Evolutionary conservation across 2,888 invertebrate species (phyloP), one percentile per base, ranked within the genome.

Genomic region (Andrena bicolor): DNA sequence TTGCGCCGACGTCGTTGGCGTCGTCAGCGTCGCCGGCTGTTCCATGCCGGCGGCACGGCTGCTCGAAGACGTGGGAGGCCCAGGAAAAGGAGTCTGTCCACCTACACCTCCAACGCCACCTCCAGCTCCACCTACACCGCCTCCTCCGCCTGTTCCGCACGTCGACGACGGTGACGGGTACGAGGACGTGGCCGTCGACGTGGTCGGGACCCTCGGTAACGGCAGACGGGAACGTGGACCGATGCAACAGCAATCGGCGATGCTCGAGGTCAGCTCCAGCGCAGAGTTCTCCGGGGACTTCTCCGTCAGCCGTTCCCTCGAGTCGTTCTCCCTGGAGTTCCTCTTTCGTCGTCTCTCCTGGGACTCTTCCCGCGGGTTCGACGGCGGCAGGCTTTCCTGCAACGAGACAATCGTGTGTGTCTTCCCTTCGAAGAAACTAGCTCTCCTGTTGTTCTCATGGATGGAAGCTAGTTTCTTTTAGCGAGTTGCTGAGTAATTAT

Each of bases 211-310:
- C 63, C 91, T 87, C 32, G 92, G 91, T 75, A 92, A 82, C 51
- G 92, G 92, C 0, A 92, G 82, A 60, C 92, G 90, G 23, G 92
- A 92, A n/a, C 92, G 90, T 2, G 92, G 89, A n/a, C 93, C 92
- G 76, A 93, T 93, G 90, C 93, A 93, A 65, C 92, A 92, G 30
- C 92, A 92, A 77, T 93, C 93, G 73, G 89, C 84, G 10, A 92
- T 90, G 79, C 90, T 91, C 68, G 90, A 83, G 41, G 77, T 69
- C 30, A 88, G 60, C 28, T 88, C 88, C 35, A 88, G 83, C 76
- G 87, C 70, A 26, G 83, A 41, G 64, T 84, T 88, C 53, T 87
- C 88, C 73, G 79, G n/a, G n/a, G 71, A 73, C 64, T 79, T 89
- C 60, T 91, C 91, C 69, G 90, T 90, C 77, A 92, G 74, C 20